Conservation (phyloP, 2,888 invertebrate species). For the Stegana nigrithorax region DNA sequence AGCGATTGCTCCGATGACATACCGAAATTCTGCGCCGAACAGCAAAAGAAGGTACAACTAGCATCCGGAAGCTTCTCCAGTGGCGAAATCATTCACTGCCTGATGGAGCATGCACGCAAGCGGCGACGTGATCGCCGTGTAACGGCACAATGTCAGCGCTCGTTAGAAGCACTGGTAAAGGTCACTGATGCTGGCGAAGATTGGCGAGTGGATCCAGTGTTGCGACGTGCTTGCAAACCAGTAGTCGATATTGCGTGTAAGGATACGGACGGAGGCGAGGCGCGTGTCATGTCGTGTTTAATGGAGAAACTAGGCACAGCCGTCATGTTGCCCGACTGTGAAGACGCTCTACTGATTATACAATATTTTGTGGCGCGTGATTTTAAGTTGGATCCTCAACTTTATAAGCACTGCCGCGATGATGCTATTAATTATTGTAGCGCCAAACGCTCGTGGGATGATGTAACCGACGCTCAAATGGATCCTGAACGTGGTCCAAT, state of each 20-base stretch:
- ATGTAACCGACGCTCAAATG: conserved; percentile 72
- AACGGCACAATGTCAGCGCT: conserved; percentile 78
- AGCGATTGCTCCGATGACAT: conserved; percentile 88
- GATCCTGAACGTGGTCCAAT: conserved; percentile 85
- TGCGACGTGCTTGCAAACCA: conserved; percentile 86
- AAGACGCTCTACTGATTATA: conserved; percentile 91
- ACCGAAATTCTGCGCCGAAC: conserved; percentile 77
- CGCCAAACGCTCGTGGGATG: conserved; percentile 82
- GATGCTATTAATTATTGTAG: conserved; percentile 88
- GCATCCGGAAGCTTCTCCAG: conserved; percentile 46
- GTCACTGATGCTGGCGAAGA: conserved; percentile 94
- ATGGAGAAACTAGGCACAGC: conserved; percentile 90
- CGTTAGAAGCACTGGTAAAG: conserved; percentile 83
- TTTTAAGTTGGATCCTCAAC: conserved; percentile 89
- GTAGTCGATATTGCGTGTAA: conserved; percentile 85
- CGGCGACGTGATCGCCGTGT: conserved; percentile 74
- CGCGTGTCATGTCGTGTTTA: conserved; percentile 90
- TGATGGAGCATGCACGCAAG: conserved; percentile 88
- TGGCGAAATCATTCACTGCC: conserved; percentile 92
- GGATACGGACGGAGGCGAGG: conserved; percentile 80
- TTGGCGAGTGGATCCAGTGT: conserved; percentile 93
- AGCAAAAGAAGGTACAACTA: conserved; percentile 70
- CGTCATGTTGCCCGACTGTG: conserved; percentile 88
- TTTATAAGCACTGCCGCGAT: conserved; percentile 87
- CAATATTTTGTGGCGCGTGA: conserved; percentile 97